Conservation (phyloP, 2,888 invertebrate genomes). For the Hemithea aestivaria region DNA sequence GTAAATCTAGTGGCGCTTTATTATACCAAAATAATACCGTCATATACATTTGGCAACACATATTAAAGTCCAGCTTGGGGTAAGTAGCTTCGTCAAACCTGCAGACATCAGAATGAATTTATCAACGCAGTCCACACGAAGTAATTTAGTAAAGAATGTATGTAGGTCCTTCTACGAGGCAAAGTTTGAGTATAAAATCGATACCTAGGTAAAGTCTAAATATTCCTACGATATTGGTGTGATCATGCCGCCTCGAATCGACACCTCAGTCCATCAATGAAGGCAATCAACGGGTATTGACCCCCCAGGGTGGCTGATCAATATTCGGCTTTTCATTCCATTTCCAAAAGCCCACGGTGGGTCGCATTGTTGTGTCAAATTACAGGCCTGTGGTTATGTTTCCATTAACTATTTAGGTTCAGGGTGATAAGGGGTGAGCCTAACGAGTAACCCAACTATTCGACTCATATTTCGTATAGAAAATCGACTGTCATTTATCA, state of each 20-base stretch:
- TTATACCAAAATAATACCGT: too few species aligned
- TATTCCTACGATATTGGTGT: conserved; percentile 1
- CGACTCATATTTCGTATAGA: too few species aligned
- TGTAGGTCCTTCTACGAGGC: too few species aligned
- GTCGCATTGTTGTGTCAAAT: conserved; percentile 33
- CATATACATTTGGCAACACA: too few species aligned
- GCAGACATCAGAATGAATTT: too few species aligned
- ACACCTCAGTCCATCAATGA: conserved; percentile 43
- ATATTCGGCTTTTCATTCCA: conserved; percentile 59
- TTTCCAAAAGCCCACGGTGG: conserved; percentile 44
- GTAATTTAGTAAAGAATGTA: too few species aligned
- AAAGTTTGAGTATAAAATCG: too few species aligned
- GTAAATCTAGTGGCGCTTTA: too few species aligned
- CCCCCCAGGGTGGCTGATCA: conserved; percentile 46
- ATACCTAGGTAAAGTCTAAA: not conserved
- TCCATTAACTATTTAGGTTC: conserved; percentile 8
- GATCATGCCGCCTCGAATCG: conserved; percentile 12
- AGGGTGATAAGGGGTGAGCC: conserved; percentile 1
- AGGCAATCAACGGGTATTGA: conserved; percentile 57
- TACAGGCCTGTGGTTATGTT: conserved; percentile 12
- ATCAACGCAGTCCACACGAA: too few species aligned
- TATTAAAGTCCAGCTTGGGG: too few species aligned
- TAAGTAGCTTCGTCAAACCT: too few species aligned
- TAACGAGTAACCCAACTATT: not conserved
- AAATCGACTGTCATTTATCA: too few species aligned